Percentiles rank a stretch among this genome's conserved stretches.
Evolutionary conservation across 1,140 invertebrate species (phyloP).

Genomic region (Leptopilina boulardi): DNA sequence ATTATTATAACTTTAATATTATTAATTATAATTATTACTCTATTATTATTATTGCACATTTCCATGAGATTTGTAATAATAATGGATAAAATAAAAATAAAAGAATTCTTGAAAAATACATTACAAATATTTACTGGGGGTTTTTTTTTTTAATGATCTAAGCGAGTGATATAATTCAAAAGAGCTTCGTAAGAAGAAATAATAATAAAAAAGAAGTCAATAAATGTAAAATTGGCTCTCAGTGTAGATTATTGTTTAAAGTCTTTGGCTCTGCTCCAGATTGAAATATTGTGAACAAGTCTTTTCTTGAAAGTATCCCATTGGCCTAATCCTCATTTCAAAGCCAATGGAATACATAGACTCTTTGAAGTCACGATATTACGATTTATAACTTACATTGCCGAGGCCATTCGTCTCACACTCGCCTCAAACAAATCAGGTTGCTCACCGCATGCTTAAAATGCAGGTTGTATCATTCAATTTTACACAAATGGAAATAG

Average conservation of each 20-base stretch:
- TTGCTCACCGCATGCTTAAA: slow-evolving; percentile 25
- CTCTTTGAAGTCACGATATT: slow-evolving; percentile 32
- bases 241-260: slow-evolving; percentile 21
- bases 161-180: slow-evolving; percentile 20
- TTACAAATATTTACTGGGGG: too few species aligned
- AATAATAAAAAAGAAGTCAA: slow-evolving; percentile 10
- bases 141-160: background rate
- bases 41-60: too few species aligned
- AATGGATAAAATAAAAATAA: too few species aligned
- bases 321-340: slow-evolving; percentile 31
- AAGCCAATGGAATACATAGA: slow-evolving; percentile 21
- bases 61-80: too few species aligned
- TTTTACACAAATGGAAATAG: slow-evolving; percentile 8
- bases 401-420: slow-evolving; percentile 18
- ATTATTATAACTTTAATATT: too few species aligned
- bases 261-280: slow-evolving; percentile 13
- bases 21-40: too few species aligned
- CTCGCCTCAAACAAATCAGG: slow-evolving; percentile 26
- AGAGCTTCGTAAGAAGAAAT: slow-evolving; percentile 18
- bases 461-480: slow-evolving; percentile 23
- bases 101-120: too few species aligned
- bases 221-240: slow-evolving; percentile 23
- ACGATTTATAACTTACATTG: slow-evolving; percentile 23
- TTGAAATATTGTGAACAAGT: slow-evolving; percentile 24
- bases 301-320: slow-evolving; percentile 31